These are phyloP conservation scores for Fragum whitleyi DNA, from an alignment of 2,888 invertebrate genomes.

Conservation along the genomic window DNA sequence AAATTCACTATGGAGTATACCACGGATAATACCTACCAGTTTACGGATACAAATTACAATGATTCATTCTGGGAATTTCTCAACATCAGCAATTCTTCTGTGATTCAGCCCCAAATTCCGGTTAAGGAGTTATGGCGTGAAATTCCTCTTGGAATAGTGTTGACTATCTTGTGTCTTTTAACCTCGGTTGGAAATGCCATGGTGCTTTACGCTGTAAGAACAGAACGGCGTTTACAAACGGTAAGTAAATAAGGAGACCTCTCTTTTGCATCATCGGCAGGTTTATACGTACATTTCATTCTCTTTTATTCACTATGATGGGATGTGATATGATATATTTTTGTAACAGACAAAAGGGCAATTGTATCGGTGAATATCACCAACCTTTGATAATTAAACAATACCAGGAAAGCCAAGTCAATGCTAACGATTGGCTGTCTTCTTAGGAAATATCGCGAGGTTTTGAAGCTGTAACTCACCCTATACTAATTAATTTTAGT, in stretches of 20 bases:
- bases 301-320: no score
- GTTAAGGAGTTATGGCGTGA: slow-evolving; percentile 72
- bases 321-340: no score
- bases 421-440: no score
- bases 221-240: slow-evolving; percentile 86
- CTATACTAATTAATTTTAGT: no score
- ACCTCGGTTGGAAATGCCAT: slow-evolving; percentile 86
- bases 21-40: background rate
- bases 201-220: slow-evolving; percentile 86
- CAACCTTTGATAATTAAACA: no score
- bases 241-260: slow-evolving; percentile 82
- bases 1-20: slow-evolving; percentile 13
- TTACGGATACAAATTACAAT: slow-evolving; percentile 6
- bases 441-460: no score
- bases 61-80: slow-evolving; percentile 10
- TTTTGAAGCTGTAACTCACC: no score
- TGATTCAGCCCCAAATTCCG: background rate
- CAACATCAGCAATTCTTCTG: slow-evolving; percentile 27
- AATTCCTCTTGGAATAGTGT: slow-evolving; percentile 83
- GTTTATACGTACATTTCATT: no score
- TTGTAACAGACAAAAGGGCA: no score
- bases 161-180: slow-evolving; percentile 84
- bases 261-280: no score
- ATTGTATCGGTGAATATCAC: no score
- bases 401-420: no score